Conservation (phyloP, 2,113 vertebrate species). For the Galbula dea region DNA sequence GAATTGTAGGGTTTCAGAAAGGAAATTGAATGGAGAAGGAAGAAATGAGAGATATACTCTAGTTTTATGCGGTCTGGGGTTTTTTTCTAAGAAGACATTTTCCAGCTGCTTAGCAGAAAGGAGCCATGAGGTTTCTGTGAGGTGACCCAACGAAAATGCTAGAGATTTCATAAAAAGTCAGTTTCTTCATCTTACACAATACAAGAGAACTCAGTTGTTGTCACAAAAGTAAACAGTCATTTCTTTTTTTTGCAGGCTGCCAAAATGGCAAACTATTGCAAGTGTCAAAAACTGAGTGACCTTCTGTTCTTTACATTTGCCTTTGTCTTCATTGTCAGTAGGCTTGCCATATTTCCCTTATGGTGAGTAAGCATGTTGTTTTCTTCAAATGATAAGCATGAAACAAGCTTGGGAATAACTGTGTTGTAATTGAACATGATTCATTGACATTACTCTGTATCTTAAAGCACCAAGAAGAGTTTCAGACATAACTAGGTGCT, state of each 20-base stretch:
- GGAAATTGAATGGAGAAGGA: not conserved
- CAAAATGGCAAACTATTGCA: slow-evolving; percentile 99
- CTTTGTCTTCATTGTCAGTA: slow-evolving; percentile 90
- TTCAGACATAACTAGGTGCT: not conserved
- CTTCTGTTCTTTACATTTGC: slow-evolving; percentile 93
- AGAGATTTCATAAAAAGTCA: not conserved
- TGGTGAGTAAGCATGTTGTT: slow-evolving; percentile 82
- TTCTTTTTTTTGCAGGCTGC: slow-evolving; percentile 84
- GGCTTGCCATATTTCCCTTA: slow-evolving; percentile 90
- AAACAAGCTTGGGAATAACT: not conserved
- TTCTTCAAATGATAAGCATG: not conserved
- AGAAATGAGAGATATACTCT: not conserved
- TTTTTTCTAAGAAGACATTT: not conserved
- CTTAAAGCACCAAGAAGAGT: not conserved
- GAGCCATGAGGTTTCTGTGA: not conserved
- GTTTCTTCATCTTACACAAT: not conserved
- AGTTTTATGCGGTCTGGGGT: not conserved
- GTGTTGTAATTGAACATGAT: not conserved
- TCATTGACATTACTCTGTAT: not conserved
- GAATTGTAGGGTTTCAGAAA: not conserved
- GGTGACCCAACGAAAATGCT: not conserved
- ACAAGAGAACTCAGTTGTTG: slow-evolving; percentile 24
- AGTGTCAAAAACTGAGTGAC: slow-evolving; percentile 95
- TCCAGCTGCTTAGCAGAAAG: not conserved
- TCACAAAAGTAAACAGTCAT: slow-evolving; percentile 39